Base-by-base conservation (phyloP, 2,113 vertebrate genomes). In the Sinocyclocheilus maitianheensis region DNA sequence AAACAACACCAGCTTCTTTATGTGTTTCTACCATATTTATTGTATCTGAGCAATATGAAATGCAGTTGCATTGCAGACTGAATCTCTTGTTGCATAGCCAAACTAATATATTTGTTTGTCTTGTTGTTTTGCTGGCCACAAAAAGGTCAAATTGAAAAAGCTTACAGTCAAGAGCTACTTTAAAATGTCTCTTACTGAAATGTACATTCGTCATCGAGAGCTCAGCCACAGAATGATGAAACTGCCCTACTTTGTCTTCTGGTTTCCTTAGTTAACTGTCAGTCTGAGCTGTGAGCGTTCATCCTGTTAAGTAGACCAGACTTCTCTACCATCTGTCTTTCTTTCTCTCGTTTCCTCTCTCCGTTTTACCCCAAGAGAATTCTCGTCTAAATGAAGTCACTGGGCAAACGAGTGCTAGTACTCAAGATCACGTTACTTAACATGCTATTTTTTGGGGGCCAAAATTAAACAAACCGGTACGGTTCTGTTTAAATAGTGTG, bases 181-280 rank as follows among this genome's bases (percentile, higher is more conserved):
- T 90, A 93, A 91, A 94, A 93, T 93, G 89, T 88, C 90, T 91
- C 88, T 85, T 85, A 83, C 84, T 86, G 80, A 77, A 90, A 90
- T 93, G 91, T 93, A 91, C 90, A 93, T 92, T 92, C 90, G 88
- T 83, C 89, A 92, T 93, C 89, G 92, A 40, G 76, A 11, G 86
- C 85, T 24, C n/a, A 30, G 60, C 80, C 51, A 69, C 78, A 87
- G 48, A 24, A 82, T 72, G 80, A 89, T 37, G 84, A 80, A 87
- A 85, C 77, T 10, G 48, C n/a, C 60, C 5, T 22, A 13, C 24
- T 53, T 83, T 40, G 5, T 60, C 67, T 86, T 90, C 60, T 71
- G 60, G 72, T 30, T 78, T 88, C 26, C 51, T 83, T 71, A 48
- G 78, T 34, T 60, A 72, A 16, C 58, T 60, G 51, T 53, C 30